A percentile compares a stretch with the other conserved stretches of the same genome.
Evolutionary conservation across 1,140 invertebrate species (phyloP).

Genomic region (Chymomyza costata): DNA sequence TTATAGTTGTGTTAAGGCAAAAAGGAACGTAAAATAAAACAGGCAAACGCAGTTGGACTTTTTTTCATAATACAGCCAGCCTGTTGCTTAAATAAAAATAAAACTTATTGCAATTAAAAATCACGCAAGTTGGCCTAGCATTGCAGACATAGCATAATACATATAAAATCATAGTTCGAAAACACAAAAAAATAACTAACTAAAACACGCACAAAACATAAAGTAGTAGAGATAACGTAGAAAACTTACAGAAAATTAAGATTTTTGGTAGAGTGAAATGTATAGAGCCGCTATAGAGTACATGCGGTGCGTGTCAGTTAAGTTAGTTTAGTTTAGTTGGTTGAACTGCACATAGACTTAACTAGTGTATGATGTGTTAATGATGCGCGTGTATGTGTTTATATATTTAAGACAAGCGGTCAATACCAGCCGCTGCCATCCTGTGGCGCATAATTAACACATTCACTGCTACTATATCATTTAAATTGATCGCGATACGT

Average conservation of each 20-base stretch:
- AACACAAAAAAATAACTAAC: slow-evolving; percentile 38
- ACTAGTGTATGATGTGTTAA: slow-evolving; percentile 24
- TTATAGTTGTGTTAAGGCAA: slow-evolving; percentile 9
- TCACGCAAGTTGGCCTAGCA: slow-evolving; percentile 23
- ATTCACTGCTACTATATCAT: slow-evolving; percentile 42
- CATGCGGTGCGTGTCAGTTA: too few relatives aligned
- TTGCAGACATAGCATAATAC: slow-evolving; percentile 39
- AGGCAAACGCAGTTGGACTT: slow-evolving; percentile 16
- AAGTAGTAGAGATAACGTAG: slow-evolving; percentile 20
- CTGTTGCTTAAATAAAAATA: too few relatives aligned
- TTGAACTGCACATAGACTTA: slow-evolving; percentile 21
- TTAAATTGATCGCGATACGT: slow-evolving; percentile 67
- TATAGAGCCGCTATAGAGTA: slow-evolving; percentile 15
- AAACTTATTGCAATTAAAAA: slow-evolving; percentile 33
- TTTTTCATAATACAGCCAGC: slow-evolving; percentile 8
- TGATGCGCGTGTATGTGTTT: slow-evolving; percentile 17
- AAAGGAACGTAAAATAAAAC: slow-evolving; percentile 13
- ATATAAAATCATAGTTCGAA: slow-evolving; percentile 26
- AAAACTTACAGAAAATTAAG: slow-evolving; percentile 23
- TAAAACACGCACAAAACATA: slow-evolving; percentile 43
- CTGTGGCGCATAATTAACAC: background rate
- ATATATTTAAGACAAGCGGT: slow-evolving; percentile 10
- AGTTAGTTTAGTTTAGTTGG: slow-evolving; percentile 23
- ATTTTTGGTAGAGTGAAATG: slow-evolving; percentile 15
- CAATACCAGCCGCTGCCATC: slow-evolving; percentile 40